phyloP scores from a whole-genome alignment of 2,113 vertebrate genomes.

The Psettodes erumei region DNA sequence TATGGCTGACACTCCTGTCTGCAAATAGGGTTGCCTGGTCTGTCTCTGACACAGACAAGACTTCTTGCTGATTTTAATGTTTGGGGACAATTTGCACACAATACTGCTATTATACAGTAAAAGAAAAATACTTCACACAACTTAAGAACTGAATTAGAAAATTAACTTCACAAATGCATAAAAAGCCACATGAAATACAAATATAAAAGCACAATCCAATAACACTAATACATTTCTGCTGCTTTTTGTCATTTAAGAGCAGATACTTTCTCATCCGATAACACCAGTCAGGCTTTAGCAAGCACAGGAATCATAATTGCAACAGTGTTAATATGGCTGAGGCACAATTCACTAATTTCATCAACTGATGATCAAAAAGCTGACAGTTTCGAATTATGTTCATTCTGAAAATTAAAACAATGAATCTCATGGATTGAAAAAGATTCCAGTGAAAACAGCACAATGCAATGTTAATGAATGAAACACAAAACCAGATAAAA shows the following conservation, averaged over 20 bases:
- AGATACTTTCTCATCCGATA: not conserved
- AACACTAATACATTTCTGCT: not conserved
- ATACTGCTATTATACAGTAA: not conserved
- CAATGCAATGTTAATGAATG: slow-evolving; percentile 14
- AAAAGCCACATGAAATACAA: slow-evolving; percentile 7
- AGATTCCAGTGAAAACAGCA: not conserved
- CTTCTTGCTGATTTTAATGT: slow-evolving; percentile 8
- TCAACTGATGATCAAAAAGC: not conserved
- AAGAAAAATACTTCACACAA: not conserved
- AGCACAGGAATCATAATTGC: slow-evolving; percentile 5
- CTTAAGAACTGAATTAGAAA: slow-evolving; percentile 23
- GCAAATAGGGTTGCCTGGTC: not conserved
- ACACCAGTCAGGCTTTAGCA: slow-evolving; percentile 17
- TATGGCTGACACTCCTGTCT: slow-evolving; percentile 1
- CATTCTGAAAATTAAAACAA: slow-evolving; percentile 23
- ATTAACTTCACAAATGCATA: not conserved
- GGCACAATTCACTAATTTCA: slow-evolving; percentile 10
- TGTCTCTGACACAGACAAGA: not conserved
- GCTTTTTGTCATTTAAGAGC: not conserved
- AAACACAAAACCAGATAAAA: slow-evolving; percentile 37
- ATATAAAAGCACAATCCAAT: not conserved
- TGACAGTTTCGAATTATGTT: not conserved
- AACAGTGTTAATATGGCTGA: slow-evolving; percentile 4
- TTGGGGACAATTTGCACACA: not conserved
- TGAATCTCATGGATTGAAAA: slow-evolving; percentile 14